Evolutionary conservation across 2,888 invertebrate species (phyloP), one percentile per base, ranked within the genome.

Genomic region (Drosophila borealis): DNA sequence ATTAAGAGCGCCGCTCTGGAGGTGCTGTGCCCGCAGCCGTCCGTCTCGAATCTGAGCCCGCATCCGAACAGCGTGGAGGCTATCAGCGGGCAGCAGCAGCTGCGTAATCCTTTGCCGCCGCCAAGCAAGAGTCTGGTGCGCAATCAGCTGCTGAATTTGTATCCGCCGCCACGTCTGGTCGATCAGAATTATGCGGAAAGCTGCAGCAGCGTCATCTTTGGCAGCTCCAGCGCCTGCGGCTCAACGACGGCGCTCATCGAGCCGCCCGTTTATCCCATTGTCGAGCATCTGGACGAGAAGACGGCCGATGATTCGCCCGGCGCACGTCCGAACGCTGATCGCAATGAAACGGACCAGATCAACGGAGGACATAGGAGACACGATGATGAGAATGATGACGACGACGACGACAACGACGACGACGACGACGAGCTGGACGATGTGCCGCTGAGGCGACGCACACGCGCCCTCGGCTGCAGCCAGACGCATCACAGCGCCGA

Each of bases 51-150:
- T 90, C 93, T 96, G 83, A 95, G 95, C n/a, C 95, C 96, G 17
- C 96, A 96, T 92, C 96, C 96, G 1, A 96, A 96, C 88, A 96
- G 96, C 90, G 95, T 96, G 46, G 96, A 96, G 91, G 95, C 96
- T 6, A 96, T 96, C 39, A 90, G 90, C 50, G 95, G 95, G 0
- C 94, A 94, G 82, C 94, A 94, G 48, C 90, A 90, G 87, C 92
- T 95, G n/a, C 94, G 95, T 79, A 95, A 95, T 91, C 95, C 95
- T 4, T 93, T 95, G 69, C 95, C 95, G 17, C 95, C 95, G 8
- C 95, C 95, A 19, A 95, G 95, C 87, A 95, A 95, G 82, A 94
- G 94, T 83, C 92, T 96, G 60, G 95, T 95, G 3, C 93, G 96
- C 9, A 96, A 96, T 71, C 95, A 95, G 42, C 95, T 95, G 89